Percentiles rank a stretch among this genome's conserved stretches.
These are phyloP conservation scores for Megalurothrips usitatus DNA, from an alignment of 2,888 invertebrate genomes.

Conservation along the genomic window DNA sequence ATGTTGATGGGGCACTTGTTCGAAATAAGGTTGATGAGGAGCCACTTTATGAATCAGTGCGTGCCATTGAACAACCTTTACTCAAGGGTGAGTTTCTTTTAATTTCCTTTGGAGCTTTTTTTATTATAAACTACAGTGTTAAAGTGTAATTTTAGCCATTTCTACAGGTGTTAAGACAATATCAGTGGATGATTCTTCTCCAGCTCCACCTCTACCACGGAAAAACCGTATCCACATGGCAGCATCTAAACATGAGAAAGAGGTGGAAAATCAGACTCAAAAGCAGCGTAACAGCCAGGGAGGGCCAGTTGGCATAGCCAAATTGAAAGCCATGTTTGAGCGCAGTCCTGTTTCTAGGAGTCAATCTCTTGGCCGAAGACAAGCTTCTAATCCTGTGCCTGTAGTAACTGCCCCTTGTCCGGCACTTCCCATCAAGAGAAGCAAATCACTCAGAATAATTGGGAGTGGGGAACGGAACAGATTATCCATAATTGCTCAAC, in stretches of 20 bases:
- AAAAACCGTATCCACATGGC: slow-evolving; percentile 40
- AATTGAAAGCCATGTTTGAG: slow-evolving; percentile 45
- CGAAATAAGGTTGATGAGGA: slow-evolving; percentile 43
- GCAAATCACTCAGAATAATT: slow-evolving; percentile 46
- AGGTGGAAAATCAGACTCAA: slow-evolving; percentile 43
- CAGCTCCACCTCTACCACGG: slow-evolving; percentile 41
- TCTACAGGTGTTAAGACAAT: slow-evolving; percentile 30
- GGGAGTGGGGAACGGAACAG: slow-evolving; percentile 40
- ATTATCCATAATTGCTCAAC: slow-evolving; percentile 36
- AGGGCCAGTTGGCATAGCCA: slow-evolving; percentile 41
- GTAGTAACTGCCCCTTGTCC: slow-evolving; percentile 38
- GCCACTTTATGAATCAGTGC: slow-evolving; percentile 43
- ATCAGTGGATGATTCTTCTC: slow-evolving; percentile 35
- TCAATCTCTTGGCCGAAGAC: slow-evolving; percentile 40
- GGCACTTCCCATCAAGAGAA: slow-evolving; percentile 44
- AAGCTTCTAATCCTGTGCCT: slow-evolving; percentile 36
- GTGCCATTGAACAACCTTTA: not conserved
- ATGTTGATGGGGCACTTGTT: slow-evolving; percentile 44
- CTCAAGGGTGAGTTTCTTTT: not conserved
- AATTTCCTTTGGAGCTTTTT: slow-evolving; percentile 24
- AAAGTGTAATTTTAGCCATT: slow-evolving; percentile 34
- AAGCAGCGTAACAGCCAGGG: slow-evolving; percentile 40
- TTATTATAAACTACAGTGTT: slow-evolving; percentile 35
- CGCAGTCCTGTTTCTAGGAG: slow-evolving; percentile 40
- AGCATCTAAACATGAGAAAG: slow-evolving; percentile 43